Evolutionary conservation across 2,888 invertebrate genomes (phyloP).

Genomic region (Ichneumon xanthorius): DNA sequence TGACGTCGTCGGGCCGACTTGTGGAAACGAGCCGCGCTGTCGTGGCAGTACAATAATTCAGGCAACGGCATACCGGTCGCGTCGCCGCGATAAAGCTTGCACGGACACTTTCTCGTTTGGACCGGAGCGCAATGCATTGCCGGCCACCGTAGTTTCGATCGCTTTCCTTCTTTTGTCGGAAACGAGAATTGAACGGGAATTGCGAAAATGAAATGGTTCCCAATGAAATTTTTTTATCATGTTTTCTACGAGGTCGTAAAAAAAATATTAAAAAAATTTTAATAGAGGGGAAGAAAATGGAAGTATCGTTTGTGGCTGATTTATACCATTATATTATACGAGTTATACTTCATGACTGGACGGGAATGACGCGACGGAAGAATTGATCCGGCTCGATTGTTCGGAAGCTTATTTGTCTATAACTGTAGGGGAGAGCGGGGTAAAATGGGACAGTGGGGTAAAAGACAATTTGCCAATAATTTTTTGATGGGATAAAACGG

Average conservation of each 20-base stretch:
- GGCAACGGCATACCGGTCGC: slow-evolving; percentile 40
- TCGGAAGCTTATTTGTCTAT: slow-evolving; percentile 25
- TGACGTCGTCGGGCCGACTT: slow-evolving; percentile 37
- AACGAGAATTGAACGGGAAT: slow-evolving; percentile 21
- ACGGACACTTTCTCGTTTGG: slow-evolving; percentile 50
- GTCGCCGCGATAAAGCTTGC: slow-evolving; percentile 50
- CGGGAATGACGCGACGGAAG: slow-evolving; percentile 10
- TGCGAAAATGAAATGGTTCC: slow-evolving; percentile 12
- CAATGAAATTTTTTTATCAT: neutral
- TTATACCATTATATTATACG: neutral
- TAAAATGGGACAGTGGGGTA: too few relatives aligned
- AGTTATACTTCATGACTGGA: slow-evolving; percentile 11
- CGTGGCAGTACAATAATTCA: slow-evolving; percentile 54
- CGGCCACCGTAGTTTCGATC: slow-evolving; percentile 14
- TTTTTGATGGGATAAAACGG: too few relatives aligned
- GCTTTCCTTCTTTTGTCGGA: slow-evolving; percentile 15
- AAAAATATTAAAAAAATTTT: neutral
- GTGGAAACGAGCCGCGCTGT: slow-evolving; percentile 16
- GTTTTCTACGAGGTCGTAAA: neutral
- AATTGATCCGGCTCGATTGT: slow-evolving; percentile 43
- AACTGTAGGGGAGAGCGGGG: neutral
- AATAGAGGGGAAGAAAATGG: neutral
- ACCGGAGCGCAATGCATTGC: neutral
- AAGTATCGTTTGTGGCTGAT: neutral
- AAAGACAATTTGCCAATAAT: too few relatives aligned